These are phyloP conservation scores for Alfaro cultratus DNA, from an alignment of 2,797 vertebrate genomes.

Conservation along the genomic window DNA sequence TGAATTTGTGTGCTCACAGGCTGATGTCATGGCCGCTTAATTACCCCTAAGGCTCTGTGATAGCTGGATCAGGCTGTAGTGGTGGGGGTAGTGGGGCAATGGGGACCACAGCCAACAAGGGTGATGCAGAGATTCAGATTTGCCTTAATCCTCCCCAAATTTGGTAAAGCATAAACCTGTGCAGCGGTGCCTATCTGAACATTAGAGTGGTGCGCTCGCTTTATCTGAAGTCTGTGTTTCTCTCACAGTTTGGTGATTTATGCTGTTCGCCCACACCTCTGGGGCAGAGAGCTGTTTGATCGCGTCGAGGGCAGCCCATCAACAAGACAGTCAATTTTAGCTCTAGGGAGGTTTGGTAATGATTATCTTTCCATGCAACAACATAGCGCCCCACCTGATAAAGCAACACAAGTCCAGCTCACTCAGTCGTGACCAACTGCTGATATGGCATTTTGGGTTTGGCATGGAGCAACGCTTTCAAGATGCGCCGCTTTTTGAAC, in stretches of 20 bases:
- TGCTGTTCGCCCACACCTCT: slow-evolving; percentile 52
- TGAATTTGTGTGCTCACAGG: slow-evolving; percentile 57
- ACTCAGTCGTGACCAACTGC: slow-evolving; percentile 64
- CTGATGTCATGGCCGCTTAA: slow-evolving; percentile 73
- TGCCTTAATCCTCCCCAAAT: slow-evolving; percentile 41
- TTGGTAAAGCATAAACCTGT: slow-evolving; percentile 20
- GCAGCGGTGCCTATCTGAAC: slow-evolving; percentile 4
- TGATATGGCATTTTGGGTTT: slow-evolving; percentile 42
- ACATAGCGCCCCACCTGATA: slow-evolving; percentile 60
- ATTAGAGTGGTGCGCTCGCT: slow-evolving; percentile 16
- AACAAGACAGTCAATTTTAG: slow-evolving; percentile 74
- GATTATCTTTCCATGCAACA: slow-evolving; percentile 72
- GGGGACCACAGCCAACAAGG: slow-evolving; percentile 21
- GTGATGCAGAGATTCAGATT: slow-evolving; percentile 33
- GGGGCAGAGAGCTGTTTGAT: slow-evolving; percentile 70
- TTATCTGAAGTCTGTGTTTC: slow-evolving; percentile 41
- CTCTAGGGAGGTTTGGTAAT: slow-evolving; percentile 69
- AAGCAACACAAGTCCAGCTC: slow-evolving; percentile 44
- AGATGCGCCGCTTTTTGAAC: not conserved
- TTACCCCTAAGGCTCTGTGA: slow-evolving; percentile 49
- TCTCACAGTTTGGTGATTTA: slow-evolving; percentile 47
- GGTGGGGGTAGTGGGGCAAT: slow-evolving; percentile 8
- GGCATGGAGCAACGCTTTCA: slow-evolving; percentile 13
- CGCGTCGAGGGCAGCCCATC: slow-evolving; percentile 72
- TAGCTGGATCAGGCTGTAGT: slow-evolving; percentile 24